These are phyloP conservation scores for Pyralis farinalis DNA, from an alignment of 2,888 invertebrate genomes.

Conservation along the genomic window DNA sequence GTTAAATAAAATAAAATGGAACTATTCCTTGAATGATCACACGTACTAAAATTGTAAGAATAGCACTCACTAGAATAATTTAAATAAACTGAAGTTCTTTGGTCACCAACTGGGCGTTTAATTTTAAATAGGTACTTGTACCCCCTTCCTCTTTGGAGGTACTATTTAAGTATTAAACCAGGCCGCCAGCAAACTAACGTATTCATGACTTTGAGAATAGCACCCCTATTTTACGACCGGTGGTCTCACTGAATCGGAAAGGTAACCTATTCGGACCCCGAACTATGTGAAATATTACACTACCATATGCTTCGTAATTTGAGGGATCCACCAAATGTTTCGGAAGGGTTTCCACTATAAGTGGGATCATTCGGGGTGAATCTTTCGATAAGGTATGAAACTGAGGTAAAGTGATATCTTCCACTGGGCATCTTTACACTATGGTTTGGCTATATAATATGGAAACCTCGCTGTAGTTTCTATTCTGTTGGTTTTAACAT, in stretches of 20 bases:
- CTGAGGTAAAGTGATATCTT: conserved; percentile 9
- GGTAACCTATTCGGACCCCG: conserved; percentile 59
- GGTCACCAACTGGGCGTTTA: conserved; percentile 24
- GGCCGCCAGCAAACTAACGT: conserved; percentile 61
- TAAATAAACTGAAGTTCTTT: conserved; percentile 13
- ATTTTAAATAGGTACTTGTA: conserved; percentile 37
- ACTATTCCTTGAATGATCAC: too few species aligned
- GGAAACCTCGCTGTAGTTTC: neutral
- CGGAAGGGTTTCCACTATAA: conserved; percentile 19
- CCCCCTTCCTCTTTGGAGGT: conserved; percentile 42
- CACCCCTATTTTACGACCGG: conserved; percentile 66
- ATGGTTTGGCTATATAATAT: neutral
- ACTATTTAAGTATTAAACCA: conserved; percentile 74
- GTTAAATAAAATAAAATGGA: too few species aligned
- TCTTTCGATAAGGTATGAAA: conserved; percentile 20
- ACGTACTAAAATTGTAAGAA: too few species aligned
- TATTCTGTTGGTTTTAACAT: neutral
- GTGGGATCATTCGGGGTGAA: conserved; percentile 23
- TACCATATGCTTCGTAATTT: conserved; percentile 54
- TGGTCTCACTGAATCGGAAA: conserved; percentile 66
- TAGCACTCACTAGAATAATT: conserved; percentile 20
- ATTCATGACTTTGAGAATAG: conserved; percentile 74
- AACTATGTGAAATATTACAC: conserved; percentile 57
- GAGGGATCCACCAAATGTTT: conserved; percentile 38
- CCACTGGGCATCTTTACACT: too few species aligned